A percentile compares a stretch with the other conserved stretches of the same genome.
Evolutionary conservation across 1,140 invertebrate genomes (phyloP).

Genomic region (Camponotus vicinus): DNA sequence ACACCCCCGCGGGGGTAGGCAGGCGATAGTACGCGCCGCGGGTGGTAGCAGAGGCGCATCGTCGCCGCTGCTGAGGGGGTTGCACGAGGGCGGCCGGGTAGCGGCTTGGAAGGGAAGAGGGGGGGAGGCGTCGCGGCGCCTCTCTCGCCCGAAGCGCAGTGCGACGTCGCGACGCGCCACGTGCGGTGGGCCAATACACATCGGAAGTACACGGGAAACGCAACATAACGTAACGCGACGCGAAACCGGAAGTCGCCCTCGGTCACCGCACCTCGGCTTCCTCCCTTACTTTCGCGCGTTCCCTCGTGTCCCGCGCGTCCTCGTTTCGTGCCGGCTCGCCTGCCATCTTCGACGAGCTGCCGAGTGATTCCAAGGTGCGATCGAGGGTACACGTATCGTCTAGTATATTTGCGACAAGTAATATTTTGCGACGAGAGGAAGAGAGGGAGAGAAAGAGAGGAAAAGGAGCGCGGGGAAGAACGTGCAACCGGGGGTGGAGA

Average conservation of each 20-base stretch:
- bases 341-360: conserved; percentile 21
- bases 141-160: conserved; percentile 84
- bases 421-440: conserved; percentile 14
- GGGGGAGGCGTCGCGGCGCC: conserved; percentile 80
- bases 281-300: conserved; percentile 69
- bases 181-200: conserved; percentile 80
- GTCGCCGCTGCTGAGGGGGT: conserved; percentile 53
- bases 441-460: conserved; percentile 38
- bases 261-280: neutral
- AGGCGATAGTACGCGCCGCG: conserved; percentile 70
- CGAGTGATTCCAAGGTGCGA: conserved; percentile 49
- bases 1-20: conserved; percentile 80
- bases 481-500: conserved; percentile 1
- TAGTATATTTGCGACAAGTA: conserved; percentile 21
- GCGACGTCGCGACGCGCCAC: conserved; percentile 86
- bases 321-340: neutral
- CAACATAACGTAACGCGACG: conserved; percentile 41
- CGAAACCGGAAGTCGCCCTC: conserved; percentile 70
- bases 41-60: conserved; percentile 55
- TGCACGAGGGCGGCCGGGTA: conserved; percentile 67
- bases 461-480: neutral
- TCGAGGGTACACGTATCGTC: conserved; percentile 15
- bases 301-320: conserved; percentile 32
- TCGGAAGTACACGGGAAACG: conserved; percentile 47
- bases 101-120: conserved; percentile 59